These are phyloP conservation scores for Orthosia cruda DNA, from an alignment of 2,888 invertebrate genomes.

Conservation along the genomic window DNA sequence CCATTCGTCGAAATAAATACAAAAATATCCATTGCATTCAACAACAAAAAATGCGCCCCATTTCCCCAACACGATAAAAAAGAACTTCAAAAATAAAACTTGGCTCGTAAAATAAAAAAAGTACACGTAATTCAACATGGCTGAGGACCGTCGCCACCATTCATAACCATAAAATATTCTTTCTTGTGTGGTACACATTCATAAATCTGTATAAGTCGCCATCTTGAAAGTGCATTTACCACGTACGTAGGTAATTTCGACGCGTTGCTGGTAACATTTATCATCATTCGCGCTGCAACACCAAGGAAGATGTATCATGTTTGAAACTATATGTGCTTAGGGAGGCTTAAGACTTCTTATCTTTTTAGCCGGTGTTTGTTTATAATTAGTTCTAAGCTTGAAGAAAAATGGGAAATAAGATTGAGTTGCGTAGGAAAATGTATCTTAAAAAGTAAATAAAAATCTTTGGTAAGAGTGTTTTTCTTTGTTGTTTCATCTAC, in stretches of 20 bases:
- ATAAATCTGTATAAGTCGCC: constrained; percentile 75
- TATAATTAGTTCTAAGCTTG: constrained; percentile 19
- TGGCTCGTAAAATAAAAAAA: constrained; percentile 53
- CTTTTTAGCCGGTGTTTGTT: constrained; percentile 38
- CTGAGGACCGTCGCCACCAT: constrained; percentile 55
- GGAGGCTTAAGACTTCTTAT: constrained; percentile 33
- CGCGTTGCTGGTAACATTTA: too few species aligned
- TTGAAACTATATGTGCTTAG: too few species aligned
- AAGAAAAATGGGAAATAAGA: constrained; percentile 2
- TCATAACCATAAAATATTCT: constrained; percentile 70
- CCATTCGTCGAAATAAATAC: constrained; percentile 18
- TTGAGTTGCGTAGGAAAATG: not conserved
- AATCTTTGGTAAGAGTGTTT: not conserved
- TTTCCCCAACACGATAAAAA: constrained; percentile 40
- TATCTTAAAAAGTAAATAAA: not conserved
- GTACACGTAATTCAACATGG: constrained; percentile 63
- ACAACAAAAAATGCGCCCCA: constrained; percentile 21
- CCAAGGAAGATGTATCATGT: too few species aligned
- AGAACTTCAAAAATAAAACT: constrained; percentile 59
- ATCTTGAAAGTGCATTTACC: constrained; percentile 78
- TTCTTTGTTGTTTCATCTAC: not conserved
- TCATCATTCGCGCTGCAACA: too few species aligned
- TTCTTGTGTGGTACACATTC: constrained; percentile 61
- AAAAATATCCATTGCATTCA: not conserved
- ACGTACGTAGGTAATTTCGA: too few species aligned